phyloP scores from a whole-genome alignment of 2,113 vertebrate genomes.

The Laticauda colubrina region DNA sequence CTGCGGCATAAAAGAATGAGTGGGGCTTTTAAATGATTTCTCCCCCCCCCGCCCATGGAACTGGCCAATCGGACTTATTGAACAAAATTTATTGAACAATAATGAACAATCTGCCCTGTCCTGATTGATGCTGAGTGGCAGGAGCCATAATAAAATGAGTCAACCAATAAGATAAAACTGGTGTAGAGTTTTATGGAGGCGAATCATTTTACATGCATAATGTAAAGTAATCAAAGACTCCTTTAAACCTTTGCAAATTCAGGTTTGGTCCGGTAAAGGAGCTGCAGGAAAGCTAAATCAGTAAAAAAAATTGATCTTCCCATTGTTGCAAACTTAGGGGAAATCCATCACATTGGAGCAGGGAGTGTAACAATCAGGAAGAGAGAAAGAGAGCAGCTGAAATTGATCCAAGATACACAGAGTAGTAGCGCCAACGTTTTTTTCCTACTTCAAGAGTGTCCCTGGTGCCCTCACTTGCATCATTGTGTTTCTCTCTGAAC shows the following conservation, averaged over 20 bases:
- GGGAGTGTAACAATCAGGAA: background rate
- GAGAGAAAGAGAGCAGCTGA: background rate
- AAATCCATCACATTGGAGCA: background rate
- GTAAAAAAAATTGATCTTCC: background rate
- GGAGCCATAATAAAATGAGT: background rate
- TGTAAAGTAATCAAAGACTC: background rate
- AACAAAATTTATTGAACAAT: background rate
- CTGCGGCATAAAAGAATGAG: background rate
- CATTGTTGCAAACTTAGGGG: background rate
- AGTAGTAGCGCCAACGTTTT: accelerated
- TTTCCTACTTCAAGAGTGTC: background rate
- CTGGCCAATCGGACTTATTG: background rate
- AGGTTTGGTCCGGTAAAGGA: background rate
- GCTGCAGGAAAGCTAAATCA: background rate
- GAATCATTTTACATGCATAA: background rate
- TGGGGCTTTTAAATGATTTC: background rate
- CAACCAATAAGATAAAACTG: background rate
- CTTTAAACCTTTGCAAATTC: background rate
- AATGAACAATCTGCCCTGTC: background rate
- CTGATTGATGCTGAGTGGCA: background rate
- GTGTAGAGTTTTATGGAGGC: background rate
- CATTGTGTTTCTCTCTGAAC: background rate
- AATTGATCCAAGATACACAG: background rate
- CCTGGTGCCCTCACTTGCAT: background rate
- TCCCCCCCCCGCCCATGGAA: background rate